Evolutionary conservation across 2,113 vertebrate species (phyloP).

Genomic region (Saguinus imperator): DNA sequence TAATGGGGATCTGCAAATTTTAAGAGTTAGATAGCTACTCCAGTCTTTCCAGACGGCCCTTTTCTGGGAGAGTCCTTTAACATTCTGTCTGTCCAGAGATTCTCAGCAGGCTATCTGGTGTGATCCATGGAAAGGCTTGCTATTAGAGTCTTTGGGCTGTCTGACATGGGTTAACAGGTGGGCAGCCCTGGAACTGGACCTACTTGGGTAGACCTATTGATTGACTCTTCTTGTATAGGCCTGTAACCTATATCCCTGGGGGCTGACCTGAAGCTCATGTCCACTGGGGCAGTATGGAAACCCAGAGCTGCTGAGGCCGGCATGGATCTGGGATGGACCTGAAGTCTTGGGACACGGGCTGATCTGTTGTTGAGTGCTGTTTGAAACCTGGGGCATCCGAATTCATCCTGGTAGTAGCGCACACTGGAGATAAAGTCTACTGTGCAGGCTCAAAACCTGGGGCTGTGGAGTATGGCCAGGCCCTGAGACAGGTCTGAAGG

Average conservation of each 20-base stretch:
- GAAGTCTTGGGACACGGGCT: not conserved
- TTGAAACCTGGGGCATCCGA: not conserved
- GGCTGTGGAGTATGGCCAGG: not conserved
- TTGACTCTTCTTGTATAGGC: not conserved
- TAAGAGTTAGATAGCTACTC: not conserved
- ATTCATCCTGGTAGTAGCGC: not conserved
- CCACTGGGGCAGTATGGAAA: not conserved
- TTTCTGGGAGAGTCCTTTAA: not conserved
- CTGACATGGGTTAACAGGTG: not conserved
- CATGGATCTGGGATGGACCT: not conserved
- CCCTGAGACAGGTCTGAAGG: not conserved
- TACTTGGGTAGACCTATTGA: not conserved
- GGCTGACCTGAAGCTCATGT: not conserved
- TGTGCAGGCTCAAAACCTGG: not conserved
- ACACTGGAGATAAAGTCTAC: not conserved
- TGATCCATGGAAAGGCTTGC: not conserved
- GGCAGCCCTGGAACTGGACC: not conserved
- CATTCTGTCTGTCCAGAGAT: not conserved
- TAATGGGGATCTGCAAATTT: not conserved
- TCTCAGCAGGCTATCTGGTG: not conserved
- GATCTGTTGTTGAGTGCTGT: not conserved
- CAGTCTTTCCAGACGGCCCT: not conserved
- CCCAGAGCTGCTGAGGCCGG: not conserved
- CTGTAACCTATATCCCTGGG: not conserved
- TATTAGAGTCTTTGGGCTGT: not conserved